phyloP scores from a whole-genome alignment of 2,888 invertebrate species.

The Junonia oenone region DNA sequence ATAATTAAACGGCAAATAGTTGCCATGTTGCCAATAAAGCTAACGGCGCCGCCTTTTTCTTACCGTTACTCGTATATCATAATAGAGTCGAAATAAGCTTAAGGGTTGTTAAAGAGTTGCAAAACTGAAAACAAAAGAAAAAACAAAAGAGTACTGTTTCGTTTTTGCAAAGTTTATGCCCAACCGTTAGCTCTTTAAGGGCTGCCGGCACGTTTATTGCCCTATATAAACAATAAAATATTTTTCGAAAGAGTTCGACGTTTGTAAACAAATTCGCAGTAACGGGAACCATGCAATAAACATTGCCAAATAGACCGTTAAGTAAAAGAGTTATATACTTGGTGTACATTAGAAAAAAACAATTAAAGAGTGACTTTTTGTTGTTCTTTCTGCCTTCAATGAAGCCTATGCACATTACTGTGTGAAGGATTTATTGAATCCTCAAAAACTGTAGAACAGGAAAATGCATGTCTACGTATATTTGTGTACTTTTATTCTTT shows the following conservation, averaged over 20 bases:
- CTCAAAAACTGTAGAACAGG: no score
- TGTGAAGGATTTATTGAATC: no score
- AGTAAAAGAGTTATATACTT: constrained; percentile 8
- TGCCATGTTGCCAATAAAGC: constrained; percentile 30
- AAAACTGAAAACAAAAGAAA: constrained; percentile 46
- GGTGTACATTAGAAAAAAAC: constrained; percentile 1
- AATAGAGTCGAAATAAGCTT: constrained; percentile 20
- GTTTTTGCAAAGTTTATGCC: constrained; percentile 36
- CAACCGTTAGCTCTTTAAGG: constrained; percentile 36
- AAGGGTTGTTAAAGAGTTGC: constrained; percentile 38
- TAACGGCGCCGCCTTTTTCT: constrained; percentile 47
- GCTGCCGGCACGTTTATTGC: constrained; percentile 48
- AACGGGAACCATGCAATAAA: constrained; percentile 27
- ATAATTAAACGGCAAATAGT: constrained; percentile 24
- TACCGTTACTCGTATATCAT: constrained; percentile 25
- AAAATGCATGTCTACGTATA: no score
- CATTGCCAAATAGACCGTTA: constrained; percentile 10
- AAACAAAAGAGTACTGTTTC: constrained; percentile 30
- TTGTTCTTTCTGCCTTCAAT: no score
- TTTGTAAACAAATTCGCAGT: constrained; percentile 32
- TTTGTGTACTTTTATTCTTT: no score
- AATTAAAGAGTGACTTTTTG: neutral
- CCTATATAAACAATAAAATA: constrained; percentile 42
- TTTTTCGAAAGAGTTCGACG: constrained; percentile 32
- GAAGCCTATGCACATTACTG: no score